Evolutionary conservation across 2,797 vertebrate species (phyloP), one percentile per base, ranked within the genome.

Genomic region (Octomys mimax): DNA sequence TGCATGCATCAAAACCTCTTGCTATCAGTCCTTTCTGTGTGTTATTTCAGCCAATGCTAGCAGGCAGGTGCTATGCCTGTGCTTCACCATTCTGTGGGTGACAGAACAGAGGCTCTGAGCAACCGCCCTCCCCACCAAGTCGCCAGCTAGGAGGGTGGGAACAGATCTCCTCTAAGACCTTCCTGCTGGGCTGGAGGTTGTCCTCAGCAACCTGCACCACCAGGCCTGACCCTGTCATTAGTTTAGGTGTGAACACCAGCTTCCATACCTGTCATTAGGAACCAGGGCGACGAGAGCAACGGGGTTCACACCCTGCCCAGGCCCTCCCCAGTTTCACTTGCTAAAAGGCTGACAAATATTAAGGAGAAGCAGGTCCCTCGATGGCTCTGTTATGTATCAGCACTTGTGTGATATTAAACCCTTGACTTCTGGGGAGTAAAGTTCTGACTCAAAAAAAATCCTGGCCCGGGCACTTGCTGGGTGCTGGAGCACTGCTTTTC

Each of bases 191-290:
- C 64, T 89, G 73, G 73, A 75, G 0, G 6, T 52, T 73, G 28
- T 68, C 87, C 82, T 57, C 2, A 0, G 36, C 42, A 79, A 92
- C 89, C 89, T 61, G 86, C 3, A 54, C 92, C 42, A 21, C 14
- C 73, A 42, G 80, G 36, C 33, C 91, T 70, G 79, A 75, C 70
- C 90, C 96, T 94, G 83, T 97, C 95, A 97, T 97, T 96, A 97
- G 54, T 71, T 79, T 81, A 96, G 94, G 93, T 87, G 94, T 96
- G 94, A 97, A 91, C 57, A 80, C 24, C 62, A 57, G 80, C 70
- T 66, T 79, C 42, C 82, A 96, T 78, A 94, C 93, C 96, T 96
- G 90, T 96, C 64, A 97, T 96, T 96, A 96, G 95, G 59, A 96
- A 92, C 78, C 64, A 36, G 85, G 94, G 64, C 0, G 19, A 90